These are phyloP conservation scores for Petrosia ficiformis DNA, from an alignment of 37 sponge, comb jelly and placozoan species.

Conservation along the genomic window DNA sequence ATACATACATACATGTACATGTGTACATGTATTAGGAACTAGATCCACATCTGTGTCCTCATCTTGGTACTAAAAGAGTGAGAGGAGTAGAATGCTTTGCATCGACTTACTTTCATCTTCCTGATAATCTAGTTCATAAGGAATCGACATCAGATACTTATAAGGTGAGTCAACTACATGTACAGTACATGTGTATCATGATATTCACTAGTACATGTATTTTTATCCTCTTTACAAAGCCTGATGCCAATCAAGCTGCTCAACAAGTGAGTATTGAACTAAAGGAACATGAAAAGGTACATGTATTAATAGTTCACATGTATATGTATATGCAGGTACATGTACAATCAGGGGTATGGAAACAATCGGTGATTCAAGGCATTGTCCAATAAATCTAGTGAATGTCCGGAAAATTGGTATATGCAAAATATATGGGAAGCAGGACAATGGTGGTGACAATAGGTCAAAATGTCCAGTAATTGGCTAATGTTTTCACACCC, in stretches of 20 bases:
- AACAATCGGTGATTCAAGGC: too few relatives aligned
- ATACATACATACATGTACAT: background rate
- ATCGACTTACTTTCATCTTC: slow-evolving; percentile 73
- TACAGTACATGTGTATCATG: too few relatives aligned
- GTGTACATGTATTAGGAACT: slow-evolving; percentile 18
- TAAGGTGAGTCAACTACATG: background rate
- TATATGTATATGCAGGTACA: too few relatives aligned
- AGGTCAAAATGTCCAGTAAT: too few relatives aligned
- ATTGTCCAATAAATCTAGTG: too few relatives aligned
- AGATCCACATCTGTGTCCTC: slow-evolving; percentile 32
- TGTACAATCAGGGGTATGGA: too few relatives aligned
- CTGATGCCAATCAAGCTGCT: slow-evolving; percentile 20
- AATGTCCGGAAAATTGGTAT: too few relatives aligned
- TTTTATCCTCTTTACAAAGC: background rate
- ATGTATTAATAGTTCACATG: too few relatives aligned
- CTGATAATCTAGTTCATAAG: slow-evolving; percentile 41
- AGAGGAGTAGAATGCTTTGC: slow-evolving; percentile 61
- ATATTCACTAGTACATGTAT: background rate
- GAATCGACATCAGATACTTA: background rate
- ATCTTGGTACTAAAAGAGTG: slow-evolving; percentile 30
- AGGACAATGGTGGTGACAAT: too few relatives aligned
- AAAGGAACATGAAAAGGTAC: background rate
- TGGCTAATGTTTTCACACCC: too few relatives aligned
- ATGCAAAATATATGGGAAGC: too few relatives aligned
- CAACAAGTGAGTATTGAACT: background rate